Base-by-base conservation (phyloP, 2,888 invertebrate genomes). In the Acleris sparsana region DNA sequence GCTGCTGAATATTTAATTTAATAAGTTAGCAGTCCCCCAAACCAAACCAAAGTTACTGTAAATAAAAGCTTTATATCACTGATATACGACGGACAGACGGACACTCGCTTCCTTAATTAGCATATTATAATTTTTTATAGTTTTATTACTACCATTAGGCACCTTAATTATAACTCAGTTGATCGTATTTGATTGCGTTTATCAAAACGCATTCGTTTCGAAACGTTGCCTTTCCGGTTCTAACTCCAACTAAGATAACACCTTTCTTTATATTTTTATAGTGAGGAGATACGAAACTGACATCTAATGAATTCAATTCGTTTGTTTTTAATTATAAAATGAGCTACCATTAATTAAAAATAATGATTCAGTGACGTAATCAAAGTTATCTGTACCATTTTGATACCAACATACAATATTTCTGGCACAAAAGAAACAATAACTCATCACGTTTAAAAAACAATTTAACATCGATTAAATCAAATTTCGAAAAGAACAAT, bases 121-220 rank as follows among this genome's bases (percentile, higher is more conserved):
- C 76, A 77, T 78, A 74, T 73, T 75, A 64, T 55, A 55, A 61
- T 66, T 76, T 74, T 78, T 79, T 73, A 75, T 73, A 69, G 67
- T 69, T 69, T 70, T 62, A 64, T 72, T 68, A 67, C 69, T 58
- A 68, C 70, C 75, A 75, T 75, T 75, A 73, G 74, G 77, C 73
- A 75, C 71, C 70, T 75, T 80, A 77, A 80, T 83, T 80, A 79
- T 71, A 70, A 71, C 69, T 70, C 63, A 69, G 72, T 69, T 67
- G 77, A 78, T 82, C 71, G 76, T 70, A 69, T 80, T 78, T 79
- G 78, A 80, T 81, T 78, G 72, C 73, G 52, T 59, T 61, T 66
- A 64, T 67, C 70, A 65, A 25, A 33, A 52, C 33, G 52, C 61
- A 57, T 64, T 64, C 61, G 16, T 62, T 73, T 70, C 66, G 68